phyloP scores from a whole-genome alignment of 2,113 vertebrate species.

The Sturnira hondurensis region DNA sequence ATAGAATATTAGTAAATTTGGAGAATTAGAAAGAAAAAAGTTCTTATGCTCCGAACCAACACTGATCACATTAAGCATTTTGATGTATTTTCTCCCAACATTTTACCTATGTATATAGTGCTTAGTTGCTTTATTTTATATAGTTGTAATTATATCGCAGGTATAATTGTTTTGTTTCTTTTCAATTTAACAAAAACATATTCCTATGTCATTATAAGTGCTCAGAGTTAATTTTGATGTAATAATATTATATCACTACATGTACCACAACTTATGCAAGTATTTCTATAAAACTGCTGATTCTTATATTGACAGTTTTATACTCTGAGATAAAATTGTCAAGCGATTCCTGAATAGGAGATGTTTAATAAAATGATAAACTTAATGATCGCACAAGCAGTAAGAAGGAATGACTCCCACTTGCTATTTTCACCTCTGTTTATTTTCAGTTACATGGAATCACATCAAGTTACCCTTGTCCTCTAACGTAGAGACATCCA shows the following conservation, averaged over 20 bases:
- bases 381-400: neutral
- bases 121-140: neutral
- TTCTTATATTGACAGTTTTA: neutral
- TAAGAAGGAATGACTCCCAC: neutral
- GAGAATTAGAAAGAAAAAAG: neutral
- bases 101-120: neutral
- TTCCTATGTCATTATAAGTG: neutral
- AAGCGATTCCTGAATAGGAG: neutral
- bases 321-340: neutral
- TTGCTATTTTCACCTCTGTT: neutral
- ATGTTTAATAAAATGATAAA: neutral
- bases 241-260: neutral
- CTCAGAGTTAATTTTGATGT: neutral
- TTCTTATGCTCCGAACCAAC: neutral
- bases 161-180: neutral
- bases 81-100: neutral
- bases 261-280: neutral
- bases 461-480: neutral
- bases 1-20: neutral
- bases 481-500: neutral
- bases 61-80: neutral
- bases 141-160: neutral
- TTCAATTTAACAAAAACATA: neutral
- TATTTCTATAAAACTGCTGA: neutral
- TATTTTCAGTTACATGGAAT: neutral